phyloP scores from a whole-genome alignment of 1,140 invertebrate genomes.

The Sminthurides bifidus region DNA sequence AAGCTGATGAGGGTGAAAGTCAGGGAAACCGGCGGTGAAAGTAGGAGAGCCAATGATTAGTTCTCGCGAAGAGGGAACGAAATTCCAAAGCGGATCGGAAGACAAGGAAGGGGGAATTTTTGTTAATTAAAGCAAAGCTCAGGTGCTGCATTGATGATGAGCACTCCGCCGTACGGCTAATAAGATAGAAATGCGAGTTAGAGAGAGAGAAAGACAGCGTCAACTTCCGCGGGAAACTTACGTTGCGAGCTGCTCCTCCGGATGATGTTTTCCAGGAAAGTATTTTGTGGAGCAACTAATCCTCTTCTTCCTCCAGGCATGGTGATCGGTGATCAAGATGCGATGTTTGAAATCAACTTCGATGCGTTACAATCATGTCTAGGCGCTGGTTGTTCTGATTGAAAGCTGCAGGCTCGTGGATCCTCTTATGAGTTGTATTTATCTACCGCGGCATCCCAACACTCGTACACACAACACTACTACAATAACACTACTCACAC shows the following conservation, averaged over 20 bases:
- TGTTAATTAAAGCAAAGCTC: background rate
- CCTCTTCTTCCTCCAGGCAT: conserved; percentile 93
- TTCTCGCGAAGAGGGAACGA: background rate
- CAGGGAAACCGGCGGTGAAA: no score
- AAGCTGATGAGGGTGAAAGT: no score
- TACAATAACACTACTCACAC: background rate
- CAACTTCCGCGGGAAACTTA: conserved; percentile 60
- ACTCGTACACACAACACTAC: background rate
- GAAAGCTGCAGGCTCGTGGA: background rate
- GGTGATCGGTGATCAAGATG: conserved; percentile 41
- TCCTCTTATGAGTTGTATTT: background rate
- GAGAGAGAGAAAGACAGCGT: no score
- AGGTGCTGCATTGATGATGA: no score
- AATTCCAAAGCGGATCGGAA: background rate
- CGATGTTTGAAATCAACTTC: conserved; percentile 16
- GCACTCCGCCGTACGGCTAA: no score
- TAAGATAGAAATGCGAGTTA: no score
- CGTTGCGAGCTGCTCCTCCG: conserved; percentile 92
- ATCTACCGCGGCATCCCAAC: background rate
- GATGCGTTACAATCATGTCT: conserved; percentile 6
- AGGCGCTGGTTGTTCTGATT: background rate
- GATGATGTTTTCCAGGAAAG: conserved; percentile 98
- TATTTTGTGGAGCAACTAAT: conserved; percentile 98
- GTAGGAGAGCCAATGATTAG: no score
- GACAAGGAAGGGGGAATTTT: background rate